A percentile compares a stretch with the other conserved stretches of the same genome.
These are phyloP conservation scores for Bujurquina vittata DNA, from an alignment of 2,113 vertebrate species.

Conservation along the genomic window DNA sequence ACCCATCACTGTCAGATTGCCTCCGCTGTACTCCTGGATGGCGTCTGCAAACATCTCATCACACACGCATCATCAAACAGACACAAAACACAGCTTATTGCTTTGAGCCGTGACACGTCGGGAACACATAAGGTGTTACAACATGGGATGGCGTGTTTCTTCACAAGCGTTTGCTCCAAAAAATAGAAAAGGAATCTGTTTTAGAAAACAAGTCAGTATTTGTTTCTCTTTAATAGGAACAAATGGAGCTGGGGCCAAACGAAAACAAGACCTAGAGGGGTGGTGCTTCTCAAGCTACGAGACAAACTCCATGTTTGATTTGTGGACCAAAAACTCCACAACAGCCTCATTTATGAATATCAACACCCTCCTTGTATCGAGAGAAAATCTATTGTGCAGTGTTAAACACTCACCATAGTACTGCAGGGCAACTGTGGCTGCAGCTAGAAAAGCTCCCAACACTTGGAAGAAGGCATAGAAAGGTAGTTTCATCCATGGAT, in stretches of 20 bases:
- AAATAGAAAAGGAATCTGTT: too few relatives aligned
- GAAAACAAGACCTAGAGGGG: neutral
- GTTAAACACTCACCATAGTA: conserved; percentile 81
- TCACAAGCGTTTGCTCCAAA: too few relatives aligned
- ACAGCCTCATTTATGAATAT: neutral
- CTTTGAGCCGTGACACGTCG: neutral
- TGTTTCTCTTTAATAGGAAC: too few relatives aligned
- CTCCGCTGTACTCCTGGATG: conserved; percentile 76
- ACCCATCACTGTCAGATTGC: conserved; percentile 74
- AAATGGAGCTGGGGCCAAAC: too few relatives aligned
- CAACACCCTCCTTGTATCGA: neutral
- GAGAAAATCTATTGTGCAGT: neutral
- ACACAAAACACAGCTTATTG: neutral
- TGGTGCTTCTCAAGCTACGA: neutral
- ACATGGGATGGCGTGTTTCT: neutral
- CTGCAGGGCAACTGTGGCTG: conserved; percentile 76
- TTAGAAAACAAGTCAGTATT: too few relatives aligned
- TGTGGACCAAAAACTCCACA: neutral
- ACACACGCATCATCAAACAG: conserved; percentile 3
- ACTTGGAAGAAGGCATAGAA: conserved; percentile 80
- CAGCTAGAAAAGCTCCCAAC: conserved; percentile 77
- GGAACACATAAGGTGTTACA: neutral
- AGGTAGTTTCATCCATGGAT: conserved; percentile 85
- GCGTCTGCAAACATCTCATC: conserved; percentile 62
- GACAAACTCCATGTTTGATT: neutral